These are phyloP conservation scores for Phoenicopterus ruber DNA, from an alignment of 2,113 vertebrate genomes.

Conservation along the genomic window DNA sequence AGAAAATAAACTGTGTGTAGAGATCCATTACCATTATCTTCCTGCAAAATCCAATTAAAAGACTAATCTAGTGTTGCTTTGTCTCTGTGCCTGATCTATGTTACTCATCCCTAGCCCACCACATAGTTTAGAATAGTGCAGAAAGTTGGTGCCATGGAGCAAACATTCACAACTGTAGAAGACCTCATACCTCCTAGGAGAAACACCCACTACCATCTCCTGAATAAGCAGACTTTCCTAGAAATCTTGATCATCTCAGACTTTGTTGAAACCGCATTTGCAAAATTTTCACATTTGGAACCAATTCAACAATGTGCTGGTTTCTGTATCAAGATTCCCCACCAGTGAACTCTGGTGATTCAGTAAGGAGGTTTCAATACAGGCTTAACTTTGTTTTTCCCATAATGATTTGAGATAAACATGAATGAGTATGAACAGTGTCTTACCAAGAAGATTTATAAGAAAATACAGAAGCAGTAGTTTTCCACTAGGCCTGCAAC, in stretches of 20 bases:
- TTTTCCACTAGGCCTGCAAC: background rate
- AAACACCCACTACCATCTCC: background rate
- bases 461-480: background rate
- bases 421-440: background rate
- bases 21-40: background rate
- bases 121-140: background rate
- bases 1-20: background rate
- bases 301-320: background rate
- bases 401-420: background rate
- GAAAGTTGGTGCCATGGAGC: background rate
- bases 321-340: background rate
- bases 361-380: background rate
- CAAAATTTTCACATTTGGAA: background rate
- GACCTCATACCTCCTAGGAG: background rate
- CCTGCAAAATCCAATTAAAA: background rate
- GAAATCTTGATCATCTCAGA: background rate
- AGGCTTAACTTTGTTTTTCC: background rate
- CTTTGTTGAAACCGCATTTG: background rate
- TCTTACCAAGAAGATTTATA: background rate
- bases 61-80: background rate
- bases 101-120: background rate
- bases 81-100: background rate
- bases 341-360: background rate
- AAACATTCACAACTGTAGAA: background rate
- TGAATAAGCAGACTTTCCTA: background rate